Evolutionary conservation across 2,113 vertebrate genomes (phyloP), one percentile per base, ranked within the genome.

Genomic region (Cephalopterus ornatus): DNA sequence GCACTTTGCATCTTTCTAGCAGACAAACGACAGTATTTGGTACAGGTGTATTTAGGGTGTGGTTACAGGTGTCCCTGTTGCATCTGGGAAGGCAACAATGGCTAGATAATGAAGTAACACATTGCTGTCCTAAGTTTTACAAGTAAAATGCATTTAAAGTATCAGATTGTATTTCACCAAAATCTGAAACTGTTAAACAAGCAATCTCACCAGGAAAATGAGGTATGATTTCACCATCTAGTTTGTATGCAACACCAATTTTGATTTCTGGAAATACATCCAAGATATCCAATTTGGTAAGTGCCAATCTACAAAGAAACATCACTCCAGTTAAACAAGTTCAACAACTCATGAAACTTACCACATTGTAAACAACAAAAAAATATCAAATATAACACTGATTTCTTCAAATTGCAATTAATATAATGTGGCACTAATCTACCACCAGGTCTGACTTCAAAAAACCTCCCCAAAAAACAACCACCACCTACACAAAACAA

Each of bases 201-300:
- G 71, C 11, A 88, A n/a, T 39, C 94, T 92, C 98, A 99, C 99
- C 99, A 98, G 99, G 99, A 93, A 99, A 99, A 98, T 99, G 97
- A 98, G 99, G 99, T 99, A 99, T 99, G 79, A 95, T 96, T 98
- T 99, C 98, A 90, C 98, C 98, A 97, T 99, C 97, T 85, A 99
- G 97, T 97, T 98, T 99, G 97, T 99, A 99, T 6, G 98, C 98
- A 92, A 99, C 95, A 52, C 99, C 99, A 93, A 99, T 98, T 99
- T 99, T 99, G 90, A 99, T 99, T 97, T 99, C 99, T 6, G 97
- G 59, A 94, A 99, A 98, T 93, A 99, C 97, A 88, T 99, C 99
- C 95, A 99, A 98, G 97, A 99, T 99, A 97, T 99, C 99, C 95
- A 99, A 97, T 97, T 99, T 99, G 97, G 99, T 99, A 96, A 99